phyloP scores from a whole-genome alignment of 2,797 vertebrate species.

The Sebastes flavidus region DNA sequence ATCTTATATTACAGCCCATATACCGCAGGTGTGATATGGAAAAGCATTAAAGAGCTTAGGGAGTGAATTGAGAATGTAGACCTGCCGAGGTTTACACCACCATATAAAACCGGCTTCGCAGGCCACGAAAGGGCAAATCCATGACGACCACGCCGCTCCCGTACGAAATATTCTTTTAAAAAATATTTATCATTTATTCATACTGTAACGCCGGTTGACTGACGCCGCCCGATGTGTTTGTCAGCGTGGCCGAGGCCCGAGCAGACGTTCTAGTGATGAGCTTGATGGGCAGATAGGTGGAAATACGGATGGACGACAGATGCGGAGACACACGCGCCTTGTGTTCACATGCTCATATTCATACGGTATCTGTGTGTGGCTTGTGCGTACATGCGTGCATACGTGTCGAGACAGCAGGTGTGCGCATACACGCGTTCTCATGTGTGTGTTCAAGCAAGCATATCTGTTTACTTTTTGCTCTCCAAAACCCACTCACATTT shows the following conservation, averaged over 20 bases:
- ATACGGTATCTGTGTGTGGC: slow-evolving; percentile 56
- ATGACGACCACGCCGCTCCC: slow-evolving; percentile 23
- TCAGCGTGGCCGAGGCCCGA: slow-evolving; percentile 19
- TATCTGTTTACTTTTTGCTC: slow-evolving; percentile 81
- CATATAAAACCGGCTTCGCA: slow-evolving; percentile 50
- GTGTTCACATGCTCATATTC: slow-evolving; percentile 55
- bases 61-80: slow-evolving; percentile 60
- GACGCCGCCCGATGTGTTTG: slow-evolving; percentile 22
- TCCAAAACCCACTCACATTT: slow-evolving; percentile 78
- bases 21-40: slow-evolving; percentile 73
- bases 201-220: slow-evolving; percentile 11
- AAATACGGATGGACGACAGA: slow-evolving; percentile 51
- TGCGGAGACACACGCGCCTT: slow-evolving; percentile 22
- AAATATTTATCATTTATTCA: slow-evolving; percentile 39
- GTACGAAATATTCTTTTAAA: slow-evolving; percentile 15
- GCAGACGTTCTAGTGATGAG: slow-evolving; percentile 35
- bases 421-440: slow-evolving; percentile 56
- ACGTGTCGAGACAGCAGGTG: slow-evolving; percentile 76
- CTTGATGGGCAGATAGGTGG: slow-evolving; percentile 49
- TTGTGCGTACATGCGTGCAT: slow-evolving; percentile 66
- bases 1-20: slow-evolving; percentile 73
- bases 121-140: slow-evolving; percentile 46
- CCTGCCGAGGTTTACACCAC: slow-evolving; percentile 54
- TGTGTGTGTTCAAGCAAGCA: slow-evolving; percentile 79
- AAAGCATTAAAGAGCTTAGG: slow-evolving; percentile 72